Evolutionary conservation across 2,888 invertebrate species (phyloP).

Genomic region (Thelaira solivaga): DNA sequence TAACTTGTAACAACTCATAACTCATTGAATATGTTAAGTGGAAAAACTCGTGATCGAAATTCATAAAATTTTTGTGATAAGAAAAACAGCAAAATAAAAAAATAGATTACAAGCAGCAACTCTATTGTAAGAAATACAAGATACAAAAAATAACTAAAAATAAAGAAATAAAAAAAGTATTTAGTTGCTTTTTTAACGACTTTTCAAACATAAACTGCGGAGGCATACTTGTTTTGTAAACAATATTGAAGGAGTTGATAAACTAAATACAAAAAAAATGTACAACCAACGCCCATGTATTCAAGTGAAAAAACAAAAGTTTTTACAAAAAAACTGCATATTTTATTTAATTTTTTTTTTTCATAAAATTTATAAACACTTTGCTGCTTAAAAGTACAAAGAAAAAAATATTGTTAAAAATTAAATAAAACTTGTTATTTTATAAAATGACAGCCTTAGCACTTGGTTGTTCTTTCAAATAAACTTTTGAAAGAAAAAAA

Average conservation of each 20-base stretch:
- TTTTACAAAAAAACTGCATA: too few species aligned
- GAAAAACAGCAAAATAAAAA: constrained; percentile 15
- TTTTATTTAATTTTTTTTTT: too few species aligned
- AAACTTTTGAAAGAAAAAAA: constrained; percentile 7
- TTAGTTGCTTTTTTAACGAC: constrained; percentile 23
- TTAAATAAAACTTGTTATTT: constrained; percentile 51
- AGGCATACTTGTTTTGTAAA: constrained; percentile 44
- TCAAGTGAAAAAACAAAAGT: constrained; percentile 1
- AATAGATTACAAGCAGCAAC: constrained; percentile 1
- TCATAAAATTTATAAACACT: neutral
- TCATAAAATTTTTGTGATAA: constrained; percentile 51
- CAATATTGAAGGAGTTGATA: constrained; percentile 42
- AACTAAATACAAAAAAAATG: constrained; percentile 10
- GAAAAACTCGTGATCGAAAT: constrained; percentile 63
- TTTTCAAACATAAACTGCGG: constrained; percentile 3
- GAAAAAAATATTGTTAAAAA: constrained; percentile 32
- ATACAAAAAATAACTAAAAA: neutral
- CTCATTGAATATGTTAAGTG: constrained; percentile 63
- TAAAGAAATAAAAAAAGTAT: constrained; percentile 14
- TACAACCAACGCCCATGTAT: constrained; percentile 11
- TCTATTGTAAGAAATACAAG: constrained; percentile 2
- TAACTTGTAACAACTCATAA: constrained; percentile 60
- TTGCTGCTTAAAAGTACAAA: neutral
- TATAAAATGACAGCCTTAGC: constrained; percentile 44
- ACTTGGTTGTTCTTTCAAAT: constrained; percentile 10